Conservation (phyloP, 2,113 vertebrate species). For the Cyphomyrus plagiostoma region DNA sequence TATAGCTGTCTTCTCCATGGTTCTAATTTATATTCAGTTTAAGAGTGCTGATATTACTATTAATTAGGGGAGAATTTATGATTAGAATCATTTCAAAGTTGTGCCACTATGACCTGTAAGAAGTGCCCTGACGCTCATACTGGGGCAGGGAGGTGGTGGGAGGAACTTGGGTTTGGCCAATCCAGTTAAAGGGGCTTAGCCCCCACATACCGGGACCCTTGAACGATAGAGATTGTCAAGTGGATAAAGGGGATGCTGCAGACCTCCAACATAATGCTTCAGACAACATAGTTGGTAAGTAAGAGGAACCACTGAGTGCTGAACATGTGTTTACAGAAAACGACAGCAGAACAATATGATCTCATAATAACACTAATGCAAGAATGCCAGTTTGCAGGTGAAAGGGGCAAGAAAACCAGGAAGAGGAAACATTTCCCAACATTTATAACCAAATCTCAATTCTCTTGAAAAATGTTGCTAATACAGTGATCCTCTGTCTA, state of each 20-base stretch:
- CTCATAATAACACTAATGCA: slow-evolving; percentile 48
- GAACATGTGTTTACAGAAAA: slow-evolving; percentile 50
- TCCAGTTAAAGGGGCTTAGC: slow-evolving; percentile 45
- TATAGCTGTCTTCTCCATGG: background rate
- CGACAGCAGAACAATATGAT: slow-evolving; percentile 45
- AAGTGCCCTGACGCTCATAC: background rate
- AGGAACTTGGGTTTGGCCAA: slow-evolving; percentile 37
- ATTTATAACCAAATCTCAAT: background rate
- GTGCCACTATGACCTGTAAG: background rate
- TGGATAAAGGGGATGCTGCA: slow-evolving; percentile 61
- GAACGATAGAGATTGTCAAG: slow-evolving; percentile 57
- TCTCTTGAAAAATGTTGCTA: background rate
- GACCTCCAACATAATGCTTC: slow-evolving; percentile 61
- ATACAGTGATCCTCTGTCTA: no score
- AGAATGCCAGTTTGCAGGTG: slow-evolving; percentile 42
- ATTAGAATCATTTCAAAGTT: background rate
- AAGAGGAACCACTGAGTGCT: slow-evolving; percentile 52
- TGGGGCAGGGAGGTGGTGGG: slow-evolving; percentile 10
- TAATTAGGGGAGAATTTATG: background rate
- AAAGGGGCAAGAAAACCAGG: slow-evolving; percentile 50
- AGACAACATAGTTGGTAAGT: slow-evolving; percentile 56
- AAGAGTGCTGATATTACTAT: slow-evolving; percentile 4
- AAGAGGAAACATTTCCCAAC: slow-evolving; percentile 1
- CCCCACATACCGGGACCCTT: slow-evolving; percentile 57
- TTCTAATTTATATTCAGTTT: background rate